These are phyloP conservation scores for Pediacus dermestoides DNA, from an alignment of 2,888 invertebrate genomes.

Conservation along the genomic window DNA sequence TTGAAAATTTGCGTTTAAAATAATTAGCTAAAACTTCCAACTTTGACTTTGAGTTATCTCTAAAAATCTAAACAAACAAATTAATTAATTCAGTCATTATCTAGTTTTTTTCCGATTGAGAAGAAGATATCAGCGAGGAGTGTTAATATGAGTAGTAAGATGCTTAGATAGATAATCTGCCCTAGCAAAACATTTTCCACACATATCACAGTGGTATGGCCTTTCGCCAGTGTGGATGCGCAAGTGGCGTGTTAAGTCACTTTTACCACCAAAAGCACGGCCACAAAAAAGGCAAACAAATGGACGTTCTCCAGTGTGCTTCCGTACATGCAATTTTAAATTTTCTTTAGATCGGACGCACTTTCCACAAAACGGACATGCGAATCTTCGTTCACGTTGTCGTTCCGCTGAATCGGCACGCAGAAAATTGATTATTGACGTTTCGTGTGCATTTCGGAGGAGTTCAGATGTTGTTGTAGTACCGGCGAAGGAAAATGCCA, in stretches of 20 bases:
- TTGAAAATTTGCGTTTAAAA: no score
- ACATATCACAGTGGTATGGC: conserved; percentile 88
- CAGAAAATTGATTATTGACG: conserved; percentile 63
- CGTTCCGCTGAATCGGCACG: conserved; percentile 59
- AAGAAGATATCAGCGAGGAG: conserved; percentile 53
- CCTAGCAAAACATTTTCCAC: conserved; percentile 86
- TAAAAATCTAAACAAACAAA: no score
- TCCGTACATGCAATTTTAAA: conserved; percentile 80
- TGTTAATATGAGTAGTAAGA: conserved; percentile 84
- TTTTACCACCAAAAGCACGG: conserved; percentile 83
- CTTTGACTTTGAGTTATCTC: no score
- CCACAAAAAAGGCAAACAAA: conserved; percentile 89
- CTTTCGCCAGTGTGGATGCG: conserved; percentile 86
- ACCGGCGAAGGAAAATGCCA: conserved; percentile 50
- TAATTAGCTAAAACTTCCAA: no score
- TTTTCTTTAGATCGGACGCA: conserved; percentile 87
- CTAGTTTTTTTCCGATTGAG: not conserved
- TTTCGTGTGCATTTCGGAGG: conserved; percentile 49
- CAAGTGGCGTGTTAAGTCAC: conserved; percentile 80
- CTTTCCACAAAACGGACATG: conserved; percentile 86
- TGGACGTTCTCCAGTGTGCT: conserved; percentile 85
- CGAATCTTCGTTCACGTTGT: conserved; percentile 73
- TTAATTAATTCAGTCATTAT: not conserved
- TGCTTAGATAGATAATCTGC: conserved; percentile 90
- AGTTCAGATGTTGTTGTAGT: conserved; percentile 18